A percentile compares a stretch with the other conserved stretches of the same genome.
phyloP scores from a whole-genome alignment of 2,888 invertebrate genomes.

The Drosophila formosana region DNA sequence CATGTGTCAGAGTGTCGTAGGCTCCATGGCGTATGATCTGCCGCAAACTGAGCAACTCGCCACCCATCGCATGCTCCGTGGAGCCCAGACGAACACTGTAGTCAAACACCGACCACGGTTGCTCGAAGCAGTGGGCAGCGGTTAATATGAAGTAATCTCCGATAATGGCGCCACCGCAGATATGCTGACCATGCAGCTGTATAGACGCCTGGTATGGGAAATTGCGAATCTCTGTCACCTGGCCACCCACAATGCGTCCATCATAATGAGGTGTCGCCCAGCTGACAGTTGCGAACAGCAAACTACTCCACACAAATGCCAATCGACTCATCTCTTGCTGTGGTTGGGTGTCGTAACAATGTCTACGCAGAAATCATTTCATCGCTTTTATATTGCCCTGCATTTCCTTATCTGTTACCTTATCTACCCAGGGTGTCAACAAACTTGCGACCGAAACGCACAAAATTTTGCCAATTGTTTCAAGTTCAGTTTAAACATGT shows the following conservation, averaged over 20 bases:
- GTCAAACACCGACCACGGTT: conserved; percentile 49
- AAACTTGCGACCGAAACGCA: conserved; percentile 37
- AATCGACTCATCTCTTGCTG: conserved; percentile 31
- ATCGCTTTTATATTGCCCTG: conserved; percentile 41
- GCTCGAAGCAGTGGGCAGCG: conserved; percentile 77
- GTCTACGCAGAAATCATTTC: conserved; percentile 6
- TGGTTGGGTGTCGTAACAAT: conserved; percentile 8
- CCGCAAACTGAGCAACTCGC: conserved; percentile 66
- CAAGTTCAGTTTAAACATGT: conserved; percentile 49
- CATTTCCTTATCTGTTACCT: conserved; percentile 35
- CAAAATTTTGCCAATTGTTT: conserved; percentile 47
- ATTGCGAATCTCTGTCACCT: conserved; percentile 56
- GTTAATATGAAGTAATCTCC: conserved; percentile 67
- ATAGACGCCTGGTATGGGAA: conserved; percentile 74
- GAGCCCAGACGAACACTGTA: conserved; percentile 74
- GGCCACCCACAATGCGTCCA: conserved; percentile 75
- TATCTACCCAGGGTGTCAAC: conserved; percentile 50
- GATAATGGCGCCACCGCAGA: conserved; percentile 79
- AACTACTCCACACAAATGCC: conserved; percentile 7
- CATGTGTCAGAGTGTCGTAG: conserved; percentile 66
- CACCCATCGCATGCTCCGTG: conserved; percentile 69
- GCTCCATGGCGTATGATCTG: conserved; percentile 69
- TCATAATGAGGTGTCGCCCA: conserved; percentile 45
- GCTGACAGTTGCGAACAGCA: conserved; percentile 12
- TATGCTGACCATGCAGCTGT: conserved; percentile 60